These are phyloP conservation scores for Carassius carassius DNA, from an alignment of 2,113 vertebrate genomes.

Conservation along the genomic window DNA sequence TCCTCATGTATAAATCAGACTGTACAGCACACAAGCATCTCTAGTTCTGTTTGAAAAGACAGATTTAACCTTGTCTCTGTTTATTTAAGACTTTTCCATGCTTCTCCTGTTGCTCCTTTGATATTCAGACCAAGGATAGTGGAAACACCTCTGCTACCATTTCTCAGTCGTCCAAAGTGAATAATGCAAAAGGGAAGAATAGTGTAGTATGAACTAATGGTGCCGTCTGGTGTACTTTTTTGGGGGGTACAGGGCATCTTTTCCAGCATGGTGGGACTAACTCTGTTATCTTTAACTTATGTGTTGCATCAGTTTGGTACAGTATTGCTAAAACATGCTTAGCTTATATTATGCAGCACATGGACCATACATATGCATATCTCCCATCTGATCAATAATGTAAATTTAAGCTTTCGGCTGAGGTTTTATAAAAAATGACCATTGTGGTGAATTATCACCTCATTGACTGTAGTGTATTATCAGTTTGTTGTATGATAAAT, in stretches of 20 bases:
- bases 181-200: not conserved
- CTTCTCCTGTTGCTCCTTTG: not conserved
- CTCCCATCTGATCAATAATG: not conserved
- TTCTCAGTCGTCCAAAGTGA: slow-evolving; percentile 11
- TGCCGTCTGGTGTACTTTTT: not conserved
- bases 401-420: not conserved
- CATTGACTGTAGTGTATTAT: not conserved
- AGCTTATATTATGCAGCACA: not conserved
- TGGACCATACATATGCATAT: not conserved
- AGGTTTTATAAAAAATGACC: not conserved
- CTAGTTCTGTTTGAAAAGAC: slow-evolving; percentile 22
- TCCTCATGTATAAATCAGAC: slow-evolving; percentile 22
- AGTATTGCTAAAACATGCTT: not conserved
- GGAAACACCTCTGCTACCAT: slow-evolving; percentile 2
- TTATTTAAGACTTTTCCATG: not conserved
- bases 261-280: not conserved
- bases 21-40: not conserved
- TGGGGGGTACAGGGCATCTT: not conserved
- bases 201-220: no score
- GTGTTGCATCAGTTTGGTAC: not conserved
- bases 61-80: slow-evolving; percentile 18
- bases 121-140: slow-evolving; percentile 11
- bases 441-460: not conserved
- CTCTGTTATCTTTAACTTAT: not conserved
- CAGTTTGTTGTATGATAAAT: not conserved